Conservation (phyloP, 2,888 invertebrate genomes). For the Sthenelais limicola region DNA sequence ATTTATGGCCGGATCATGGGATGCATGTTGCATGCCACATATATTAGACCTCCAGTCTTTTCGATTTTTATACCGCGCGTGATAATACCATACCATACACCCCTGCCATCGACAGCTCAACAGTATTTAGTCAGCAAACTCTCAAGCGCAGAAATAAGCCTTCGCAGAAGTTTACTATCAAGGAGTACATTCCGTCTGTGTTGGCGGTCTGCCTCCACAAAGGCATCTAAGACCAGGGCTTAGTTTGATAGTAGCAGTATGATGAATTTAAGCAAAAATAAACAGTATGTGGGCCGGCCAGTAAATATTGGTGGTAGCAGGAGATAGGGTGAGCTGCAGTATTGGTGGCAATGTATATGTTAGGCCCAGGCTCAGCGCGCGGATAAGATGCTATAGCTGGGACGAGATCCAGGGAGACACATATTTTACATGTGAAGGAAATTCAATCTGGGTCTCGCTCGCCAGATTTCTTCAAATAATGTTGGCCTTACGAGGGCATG, state of each 20-base stretch:
- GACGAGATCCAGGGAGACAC: constrained; percentile 10
- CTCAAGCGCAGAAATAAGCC: constrained; percentile 5
- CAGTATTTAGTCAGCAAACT: constrained; percentile 33
- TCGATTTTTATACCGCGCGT: no score
- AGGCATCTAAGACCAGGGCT: background rate
- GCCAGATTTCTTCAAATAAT: constrained; percentile 29
- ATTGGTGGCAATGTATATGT: constrained; percentile 30
- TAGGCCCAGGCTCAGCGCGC: background rate
- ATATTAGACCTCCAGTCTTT: no score
- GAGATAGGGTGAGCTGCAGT: constrained; percentile 17
- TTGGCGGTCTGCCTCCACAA: constrained; percentile 9
- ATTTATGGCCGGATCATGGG: no score
- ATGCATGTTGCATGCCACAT: no score
- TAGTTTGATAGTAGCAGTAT: constrained; percentile 35
- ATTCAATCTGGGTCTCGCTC: constrained; percentile 6
- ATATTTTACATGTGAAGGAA: constrained; percentile 18
- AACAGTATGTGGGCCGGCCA: constrained; percentile 22
- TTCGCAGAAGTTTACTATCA: constrained; percentile 15
- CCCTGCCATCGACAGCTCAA: background rate
- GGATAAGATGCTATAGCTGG: background rate
- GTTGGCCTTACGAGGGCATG: background rate
- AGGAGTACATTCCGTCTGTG: constrained; percentile 14
- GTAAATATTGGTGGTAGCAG: constrained; percentile 40
- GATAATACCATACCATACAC: background rate
- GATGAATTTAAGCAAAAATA: constrained; percentile 44